Percentiles rank a stretch among this genome's conserved stretches.
Conservation (phyloP, 2,113 vertebrate genomes). For the Pholis gunnellus region DNA sequence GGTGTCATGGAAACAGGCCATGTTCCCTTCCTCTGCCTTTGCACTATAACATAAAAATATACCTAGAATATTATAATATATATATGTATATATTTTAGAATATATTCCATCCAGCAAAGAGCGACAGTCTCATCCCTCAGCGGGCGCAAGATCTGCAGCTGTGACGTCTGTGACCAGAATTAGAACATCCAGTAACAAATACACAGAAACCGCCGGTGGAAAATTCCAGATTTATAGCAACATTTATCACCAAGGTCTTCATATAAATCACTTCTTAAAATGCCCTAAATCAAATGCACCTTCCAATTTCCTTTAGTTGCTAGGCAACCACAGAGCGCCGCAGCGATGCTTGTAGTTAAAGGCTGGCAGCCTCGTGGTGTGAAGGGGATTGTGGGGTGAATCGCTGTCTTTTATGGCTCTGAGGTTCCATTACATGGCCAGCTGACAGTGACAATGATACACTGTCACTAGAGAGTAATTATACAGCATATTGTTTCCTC, state of each 20-base stretch:
- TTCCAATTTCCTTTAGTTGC: slow-evolving; percentile 80
- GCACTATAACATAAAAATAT: slow-evolving; percentile 55
- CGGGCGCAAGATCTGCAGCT: slow-evolving; percentile 21
- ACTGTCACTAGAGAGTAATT: slow-evolving; percentile 69
- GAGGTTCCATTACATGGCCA: slow-evolving; percentile 68
- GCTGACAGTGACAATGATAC: slow-evolving; percentile 72
- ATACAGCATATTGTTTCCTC: slow-evolving; percentile 41
- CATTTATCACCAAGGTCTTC: slow-evolving; percentile 65
- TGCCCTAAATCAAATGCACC: slow-evolving; percentile 77
- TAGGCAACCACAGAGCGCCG: slow-evolving; percentile 76
- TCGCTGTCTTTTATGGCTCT: slow-evolving; percentile 65
- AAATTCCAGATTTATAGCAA: slow-evolving; percentile 55
- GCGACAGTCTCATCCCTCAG: slow-evolving; percentile 5
- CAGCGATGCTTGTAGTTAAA: slow-evolving; percentile 68
- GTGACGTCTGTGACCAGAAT: slow-evolving; percentile 40
- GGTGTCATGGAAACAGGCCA: slow-evolving; percentile 72
- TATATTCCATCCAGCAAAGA: slow-evolving; percentile 7
- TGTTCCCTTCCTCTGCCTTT: slow-evolving; percentile 50
- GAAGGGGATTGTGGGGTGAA: slow-evolving; percentile 70
- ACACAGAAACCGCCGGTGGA: slow-evolving; percentile 28
- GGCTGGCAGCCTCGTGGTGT: slow-evolving; percentile 60
- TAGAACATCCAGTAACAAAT: slow-evolving; percentile 30
- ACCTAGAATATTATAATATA: not conserved
- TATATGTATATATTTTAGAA: no score
- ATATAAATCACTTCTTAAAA: slow-evolving; percentile 69